Evolutionary conservation across 2,113 vertebrate species (phyloP), one percentile per base, ranked within the genome.

Genomic region (Hassar affinis): DNA sequence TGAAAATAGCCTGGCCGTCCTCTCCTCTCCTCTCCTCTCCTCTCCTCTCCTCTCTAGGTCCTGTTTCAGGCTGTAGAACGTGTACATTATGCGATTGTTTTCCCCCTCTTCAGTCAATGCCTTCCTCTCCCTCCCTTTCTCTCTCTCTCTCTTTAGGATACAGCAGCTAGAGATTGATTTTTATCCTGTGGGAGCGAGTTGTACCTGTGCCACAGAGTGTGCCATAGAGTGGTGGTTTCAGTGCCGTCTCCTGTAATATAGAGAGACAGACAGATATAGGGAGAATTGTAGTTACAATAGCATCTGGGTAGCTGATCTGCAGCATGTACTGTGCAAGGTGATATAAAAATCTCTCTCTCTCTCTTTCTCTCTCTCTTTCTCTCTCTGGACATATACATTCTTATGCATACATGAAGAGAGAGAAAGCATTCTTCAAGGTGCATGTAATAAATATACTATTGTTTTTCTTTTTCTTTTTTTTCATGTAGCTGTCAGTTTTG

Each of bases 221-320:
- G 94, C 93, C 94, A 95, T 95, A 95, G 93, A 94, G 94, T 93
- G 94, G 94, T 93, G 94, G 93, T 92, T 95, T 95, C 94, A 95
- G 94, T 94, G 93, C 92, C 94, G 93, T 95, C 93, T 95, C 94
- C 94, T 95, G 94, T 93, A 95, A 95, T 95, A 94, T 94, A 95
- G 94, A 95, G 93, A 95, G 94, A 95, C 94, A 95, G 93, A 95
- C 93, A 95, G 92, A 95, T 95, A 95, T 95, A 94, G 94, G 93
- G 91, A 95, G 93, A 84, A 93, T 94, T 94, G 93, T 91, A 89
- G 92, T 95, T 95, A 95, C 92, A 94, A 93, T 91, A 87, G 92
- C 92, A 95, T 93, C 91, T 93, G 90, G 91, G 90, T 91, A 93
- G 89, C 92, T 93, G 89, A 92, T 90, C 90, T 92, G 90, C 90